A percentile compares a stretch with the other conserved stretches of the same genome.
Evolutionary conservation across 2,888 invertebrate genomes (phyloP).

Genomic region (Conistra vaccinii): DNA sequence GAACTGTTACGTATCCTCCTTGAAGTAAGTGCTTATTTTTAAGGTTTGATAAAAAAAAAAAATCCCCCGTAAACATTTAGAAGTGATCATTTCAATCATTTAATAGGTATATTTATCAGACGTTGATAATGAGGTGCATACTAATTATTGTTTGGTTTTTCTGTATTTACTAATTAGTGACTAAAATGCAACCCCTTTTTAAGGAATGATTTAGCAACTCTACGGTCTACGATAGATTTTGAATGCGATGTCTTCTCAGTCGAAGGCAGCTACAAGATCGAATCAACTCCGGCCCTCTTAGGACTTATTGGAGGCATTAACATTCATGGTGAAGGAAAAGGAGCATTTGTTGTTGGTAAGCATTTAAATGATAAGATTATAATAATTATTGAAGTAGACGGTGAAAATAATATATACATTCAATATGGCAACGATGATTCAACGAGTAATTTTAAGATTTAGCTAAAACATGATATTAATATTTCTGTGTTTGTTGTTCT

Average conservation of each 20-base stretch:
- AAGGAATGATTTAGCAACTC: conserved; percentile 24
- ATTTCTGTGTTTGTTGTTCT: background rate
- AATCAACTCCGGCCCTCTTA: conserved; percentile 43
- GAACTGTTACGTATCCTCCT: conserved; percentile 19
- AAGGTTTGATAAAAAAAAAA: too few relatives aligned
- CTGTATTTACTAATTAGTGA: too few relatives aligned
- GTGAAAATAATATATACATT: background rate
- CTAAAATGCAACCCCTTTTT: background rate
- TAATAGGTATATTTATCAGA: background rate
- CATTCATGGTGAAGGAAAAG: conserved; percentile 56
- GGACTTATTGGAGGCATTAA: conserved; percentile 48
- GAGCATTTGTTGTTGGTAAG: conserved; percentile 40
- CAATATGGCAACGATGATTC: background rate
- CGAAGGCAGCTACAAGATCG: conserved; percentile 41
- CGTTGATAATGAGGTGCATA: too few relatives aligned
- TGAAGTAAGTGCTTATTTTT: too few relatives aligned
- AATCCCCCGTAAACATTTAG: background rate
- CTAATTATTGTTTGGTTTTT: too few relatives aligned
- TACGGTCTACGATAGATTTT: background rate
- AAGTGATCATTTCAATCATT: background rate
- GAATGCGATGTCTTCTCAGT: conserved; percentile 33
- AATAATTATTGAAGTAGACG: background rate
- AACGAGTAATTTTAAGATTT: background rate
- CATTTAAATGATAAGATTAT: background rate
- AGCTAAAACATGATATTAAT: background rate